phyloP scores from a whole-genome alignment of 2,888 invertebrate genomes.

The Clusia tigrina region DNA sequence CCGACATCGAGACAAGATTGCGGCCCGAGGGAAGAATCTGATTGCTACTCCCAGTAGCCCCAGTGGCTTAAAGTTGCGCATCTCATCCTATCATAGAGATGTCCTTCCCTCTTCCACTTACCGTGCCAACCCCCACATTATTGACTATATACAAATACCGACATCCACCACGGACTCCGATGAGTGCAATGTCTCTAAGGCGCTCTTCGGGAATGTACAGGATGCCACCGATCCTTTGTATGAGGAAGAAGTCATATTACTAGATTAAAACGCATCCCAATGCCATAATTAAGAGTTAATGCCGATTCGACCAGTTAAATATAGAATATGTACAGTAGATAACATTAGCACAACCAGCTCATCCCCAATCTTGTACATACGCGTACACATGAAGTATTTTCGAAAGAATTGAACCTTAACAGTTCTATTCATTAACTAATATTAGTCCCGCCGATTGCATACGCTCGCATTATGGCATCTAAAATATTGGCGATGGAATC shows the following conservation, averaged over 20 bases:
- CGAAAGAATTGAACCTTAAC: no score
- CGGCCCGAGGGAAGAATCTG: neutral
- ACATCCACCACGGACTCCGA: conserved; percentile 30
- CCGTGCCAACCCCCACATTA: conserved; percentile 6
- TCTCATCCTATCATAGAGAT: conserved; percentile 41
- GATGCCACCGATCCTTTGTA: conserved; percentile 47
- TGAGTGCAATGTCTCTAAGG: conserved; percentile 4
- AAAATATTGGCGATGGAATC: no score
- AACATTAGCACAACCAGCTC: no score
- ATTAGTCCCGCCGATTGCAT: no score
- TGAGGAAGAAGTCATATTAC: conserved; percentile 52
- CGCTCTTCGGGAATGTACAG: conserved; percentile 24
- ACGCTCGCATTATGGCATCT: no score
- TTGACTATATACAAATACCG: conserved; percentile 38
- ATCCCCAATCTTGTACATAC: no score
- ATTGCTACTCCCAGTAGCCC: conserved; percentile 32
- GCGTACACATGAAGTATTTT: no score
- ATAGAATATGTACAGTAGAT: no score
- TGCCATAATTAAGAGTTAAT: no score
- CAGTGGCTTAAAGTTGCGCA: conserved; percentile 40
- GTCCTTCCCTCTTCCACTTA: conserved; percentile 40
- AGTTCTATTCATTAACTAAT: no score
- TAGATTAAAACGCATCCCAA: conserved; percentile 18
- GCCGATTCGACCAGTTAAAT: no score
- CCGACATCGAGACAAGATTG: no score